Evolutionary conservation across 2,888 invertebrate genomes (phyloP).

Genomic region (Pycnomerus fuliginosus): DNA sequence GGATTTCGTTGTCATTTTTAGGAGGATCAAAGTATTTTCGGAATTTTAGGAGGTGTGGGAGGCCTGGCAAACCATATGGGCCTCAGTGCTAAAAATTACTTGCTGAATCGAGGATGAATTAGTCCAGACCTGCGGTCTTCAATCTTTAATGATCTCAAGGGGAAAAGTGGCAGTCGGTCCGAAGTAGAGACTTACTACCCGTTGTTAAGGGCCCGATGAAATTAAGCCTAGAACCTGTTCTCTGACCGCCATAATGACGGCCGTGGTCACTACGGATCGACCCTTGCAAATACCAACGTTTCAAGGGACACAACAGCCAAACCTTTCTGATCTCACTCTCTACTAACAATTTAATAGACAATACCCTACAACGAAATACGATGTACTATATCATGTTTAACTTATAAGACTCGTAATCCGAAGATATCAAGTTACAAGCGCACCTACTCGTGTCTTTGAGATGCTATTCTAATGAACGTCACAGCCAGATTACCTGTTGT

Average conservation of each 20-base stretch:
- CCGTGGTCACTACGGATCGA: conserved; percentile 26
- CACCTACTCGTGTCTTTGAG: conserved; percentile 12
- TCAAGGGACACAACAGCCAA: conserved; percentile 8
- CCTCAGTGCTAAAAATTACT: too few species aligned
- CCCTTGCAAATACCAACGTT: conserved; percentile 20
- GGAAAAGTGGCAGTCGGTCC: conserved; percentile 8
- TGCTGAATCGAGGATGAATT: too few species aligned
- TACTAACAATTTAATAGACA: conserved; percentile 18
- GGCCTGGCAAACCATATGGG: too few species aligned
- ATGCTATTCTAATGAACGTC: conserved; percentile 13
- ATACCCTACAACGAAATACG: conserved; percentile 14
- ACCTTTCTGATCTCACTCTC: conserved; percentile 4
- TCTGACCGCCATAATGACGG: conserved; percentile 30
- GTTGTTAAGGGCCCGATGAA: conserved; percentile 26
- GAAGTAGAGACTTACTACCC: conserved; percentile 10
- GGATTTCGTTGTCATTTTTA: too few species aligned
- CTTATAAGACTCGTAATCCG: conserved; percentile 25
- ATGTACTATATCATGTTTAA: conserved; percentile 28
- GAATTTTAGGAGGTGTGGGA: too few species aligned
- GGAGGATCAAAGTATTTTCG: too few species aligned
- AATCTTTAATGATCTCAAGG: conserved; percentile 27
- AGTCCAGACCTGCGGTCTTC: background rate
- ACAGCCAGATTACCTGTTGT: conserved; percentile 6
- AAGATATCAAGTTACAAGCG: conserved; percentile 27
- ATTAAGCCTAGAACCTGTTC: conserved; percentile 26